These are phyloP conservation scores for Galeruca laticollis DNA, from an alignment of 2,888 invertebrate species.

Conservation along the genomic window DNA sequence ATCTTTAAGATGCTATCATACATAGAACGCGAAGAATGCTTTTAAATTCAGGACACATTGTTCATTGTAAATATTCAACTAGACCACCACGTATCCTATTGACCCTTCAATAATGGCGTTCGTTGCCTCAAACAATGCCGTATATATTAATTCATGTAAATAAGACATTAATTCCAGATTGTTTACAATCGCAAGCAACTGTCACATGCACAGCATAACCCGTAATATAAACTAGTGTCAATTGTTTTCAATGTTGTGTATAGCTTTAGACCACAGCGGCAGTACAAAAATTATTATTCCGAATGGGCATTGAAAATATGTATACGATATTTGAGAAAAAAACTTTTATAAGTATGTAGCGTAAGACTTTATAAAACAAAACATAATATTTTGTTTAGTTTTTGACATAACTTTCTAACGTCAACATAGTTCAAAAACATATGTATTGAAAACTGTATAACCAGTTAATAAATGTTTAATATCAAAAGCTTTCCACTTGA, in stretches of 20 bases:
- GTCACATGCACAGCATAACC: constrained; percentile 40
- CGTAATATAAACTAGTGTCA: constrained; percentile 44
- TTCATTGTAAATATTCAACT: neutral
- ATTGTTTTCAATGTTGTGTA: constrained; percentile 40
- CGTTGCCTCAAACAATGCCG: constrained; percentile 30
- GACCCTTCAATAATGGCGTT: constrained; percentile 33
- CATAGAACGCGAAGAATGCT: neutral
- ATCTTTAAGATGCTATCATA: neutral
- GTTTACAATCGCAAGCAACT: constrained; percentile 42
- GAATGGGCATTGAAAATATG: neutral
- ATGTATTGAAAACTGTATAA: too few relatives aligned
- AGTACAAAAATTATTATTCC: neutral
- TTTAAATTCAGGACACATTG: neutral
- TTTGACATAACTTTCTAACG: too few relatives aligned
- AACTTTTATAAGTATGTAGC: too few relatives aligned
- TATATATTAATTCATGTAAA: constrained; percentile 49
- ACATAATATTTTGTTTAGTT: too few relatives aligned
- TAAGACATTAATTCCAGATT: constrained; percentile 51
- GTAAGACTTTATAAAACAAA: too few relatives aligned
- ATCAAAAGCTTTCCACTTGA: too few relatives aligned
- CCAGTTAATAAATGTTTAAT: too few relatives aligned
- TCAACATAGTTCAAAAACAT: too few relatives aligned
- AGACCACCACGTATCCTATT: constrained; percentile 32
- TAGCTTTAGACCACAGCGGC: constrained; percentile 6
- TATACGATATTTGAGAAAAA: neutral